Evolutionary conservation across 2,888 invertebrate species (phyloP), one percentile per base, ranked within the genome.

Genomic region (Nebria salina): DNA sequence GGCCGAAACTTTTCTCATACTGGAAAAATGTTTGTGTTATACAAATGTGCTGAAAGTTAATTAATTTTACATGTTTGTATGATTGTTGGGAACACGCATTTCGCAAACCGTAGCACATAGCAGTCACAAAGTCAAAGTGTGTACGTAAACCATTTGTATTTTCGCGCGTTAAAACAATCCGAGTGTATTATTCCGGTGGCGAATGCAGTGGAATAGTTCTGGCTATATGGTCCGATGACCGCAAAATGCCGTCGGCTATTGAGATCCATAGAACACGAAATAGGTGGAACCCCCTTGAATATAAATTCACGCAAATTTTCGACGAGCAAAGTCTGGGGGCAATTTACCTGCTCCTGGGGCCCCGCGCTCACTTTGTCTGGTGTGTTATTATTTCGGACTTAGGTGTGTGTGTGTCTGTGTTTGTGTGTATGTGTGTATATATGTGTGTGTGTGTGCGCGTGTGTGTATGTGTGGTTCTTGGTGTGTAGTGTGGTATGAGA

Each of bases 241-340:
- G 75, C 77, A 74, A 78, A 20, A 77, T 83, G 83, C 83, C 81
- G 81, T 76, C 74, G 82, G 83, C 84, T 84, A 85, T 85, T 84
- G 84, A 83, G 85, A 84, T 85, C 54, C 85, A 85, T 84, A 84
- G 84, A 85, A 85, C 86, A 86, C 83, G 85, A 84, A 86, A 86
- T 84, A 85, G 86, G 86, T 85, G 86, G 85, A 82, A 82, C 85
- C 75, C 83, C 83, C 75, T 54, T 84, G 85, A 84, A 86, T 86
- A 85, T 86, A 86, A 86, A 86, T 86, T 84, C 85, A 85, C 84
- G 84, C 85, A 84, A 84, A 85, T 85, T 86, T 85, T 85, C 84
- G 83, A 82, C 84, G 82, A 82, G 76, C 76, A 82, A 84, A 74
- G 81, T 82, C 72, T 3, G 11, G 54, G 81, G 77, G 82, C 81